Base-by-base conservation (phyloP, 2,113 vertebrate species). In the Calyptommatus sinebrachiatus region DNA sequence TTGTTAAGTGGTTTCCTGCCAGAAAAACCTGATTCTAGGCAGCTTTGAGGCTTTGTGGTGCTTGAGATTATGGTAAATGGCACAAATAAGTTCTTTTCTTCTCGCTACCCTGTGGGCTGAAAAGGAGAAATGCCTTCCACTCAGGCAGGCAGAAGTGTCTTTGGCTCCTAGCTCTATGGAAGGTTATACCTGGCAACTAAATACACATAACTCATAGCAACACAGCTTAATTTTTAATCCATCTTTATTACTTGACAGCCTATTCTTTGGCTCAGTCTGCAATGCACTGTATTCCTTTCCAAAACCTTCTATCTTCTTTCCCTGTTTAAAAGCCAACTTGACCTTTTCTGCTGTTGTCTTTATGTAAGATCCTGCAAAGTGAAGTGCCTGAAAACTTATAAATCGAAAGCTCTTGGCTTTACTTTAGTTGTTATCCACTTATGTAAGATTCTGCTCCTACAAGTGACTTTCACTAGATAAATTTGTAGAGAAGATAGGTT, bases 161-260 rank as follows among this genome's bases (percentile, higher is more conserved):
- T 24, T 62, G 61, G 61, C 61, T 62, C 8, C 24, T 62, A 62
- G 24, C 7, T 62, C 61, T 68, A 35, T n/a, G 14, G 12, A 46
- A 3, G 22, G n/a, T 69, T 77, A 78, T 1, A n/a, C 57, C 48
- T 69, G 65, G 41, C 21, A 70, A 45, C 48, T 61, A 60, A 60
- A 69, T 70, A 70, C 29, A 57, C 29, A 78, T 9, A 60, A 41
- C 22, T 78, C 67, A 45, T 78, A 78, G 76, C 50, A 69, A 60
- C 50, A 11, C 22, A 26, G 66, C 18, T 78, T 78, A 61, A 60
- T 78, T 78, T 78, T 78, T 78, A 78, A 70, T 78, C 67, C 53
- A 78, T n/a, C 29, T 78, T 78, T 78, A 78, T 78, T 60, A 78
- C 53, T 61, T 50, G 67, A 35, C 18, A 60, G 57, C 9, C 31